Base-by-base conservation (phyloP, 1,140 invertebrate species). In the Parasteatoda tepidariorum region DNA sequence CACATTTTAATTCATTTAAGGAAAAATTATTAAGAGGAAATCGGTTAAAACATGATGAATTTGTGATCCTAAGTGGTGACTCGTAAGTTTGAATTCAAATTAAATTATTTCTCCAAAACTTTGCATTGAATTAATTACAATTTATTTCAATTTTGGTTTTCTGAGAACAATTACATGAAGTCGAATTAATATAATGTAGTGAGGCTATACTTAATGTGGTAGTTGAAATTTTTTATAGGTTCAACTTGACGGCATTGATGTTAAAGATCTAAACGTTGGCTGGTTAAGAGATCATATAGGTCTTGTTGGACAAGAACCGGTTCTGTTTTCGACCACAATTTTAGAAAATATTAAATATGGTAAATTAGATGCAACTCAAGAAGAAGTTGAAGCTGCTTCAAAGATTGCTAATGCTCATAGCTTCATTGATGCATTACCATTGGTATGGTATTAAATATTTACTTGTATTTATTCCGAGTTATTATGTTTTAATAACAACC, bases 261-360 rank as follows among this genome's bases (percentile, higher is more conserved):
- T 95, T n/a, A 90, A 91, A 55, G 89, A 91, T 11, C 86, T 95
- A 9, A 94, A 95, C 87, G 91, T 97, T 18, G 90, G 91, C 28
- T 95, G 94, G 92, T 88, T 96, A 18, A 91, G 96, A 34, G 91
- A 92, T 34, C 92, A 95, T 76, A 93, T 96, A 59, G 95, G 94
- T 7, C 90, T 96, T 0, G 95, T 96, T 2, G 94, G 94, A 18
- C 95, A 96, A 88, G 95, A 96, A 87, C 95, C 95, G 0, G 92
- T 95, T 30, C 90, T 96, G 13, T 96, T 98, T 89, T 94, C 93
- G 85, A 94, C 93, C 0, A 94, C 94, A 5, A 96, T 98, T 84
- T 92, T 34, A 22, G 85, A 86, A 59, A 86, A 86, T 41, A 84
- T 76, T 24, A 18, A 38, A 5, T 76, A 76, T 70, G 82, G 79